Base-by-base conservation (phyloP, 2,797 vertebrate species). In the Okamejei kenojei region DNA sequence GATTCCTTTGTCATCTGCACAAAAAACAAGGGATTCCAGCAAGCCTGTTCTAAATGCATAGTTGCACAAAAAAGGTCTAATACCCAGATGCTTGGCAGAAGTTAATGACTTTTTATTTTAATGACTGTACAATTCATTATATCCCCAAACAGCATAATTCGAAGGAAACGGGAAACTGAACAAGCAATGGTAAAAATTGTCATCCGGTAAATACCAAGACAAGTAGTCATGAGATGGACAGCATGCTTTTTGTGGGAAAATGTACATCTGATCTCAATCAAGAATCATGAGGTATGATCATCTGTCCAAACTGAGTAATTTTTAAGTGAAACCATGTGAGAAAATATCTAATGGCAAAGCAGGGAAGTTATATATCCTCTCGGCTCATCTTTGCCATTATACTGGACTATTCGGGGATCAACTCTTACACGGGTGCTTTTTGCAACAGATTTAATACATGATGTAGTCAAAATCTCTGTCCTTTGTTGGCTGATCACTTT, bases 211-310 rank as follows among this genome's bases (percentile, higher is more conserved):
- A 76, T 76, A 54, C 10, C 90, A 17, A 68, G 71, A 76, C 26
- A 91, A 78, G 29, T 29, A 76, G 26, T 92, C 38, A 92, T 23
- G 26, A 76, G 71, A 38, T 71, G 58, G 71, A 15, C 71, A 76
- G 15, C 68, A 26, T 76, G 38, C 5, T 29, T 74, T 92, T 35
- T 74, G 90, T 92, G 90, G 38, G 58, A 92, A 76, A 92, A 71
- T 54, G 26, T 54, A 76, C 13, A 38, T 58, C 90, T 92, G 90
- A 71, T 92, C 90, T 92, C 90, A 92, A 92, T 92, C 71, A 92
- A 76, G 45, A 13, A 92, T 76, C 90, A 2, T 92, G 71, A 92
- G 38, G 73, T 38, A 92, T 29, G 26, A 74, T 71, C 90, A 76
- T 54, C 23, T 54, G 32, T 54, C 71, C 21, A 76, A 76, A 35